A percentile compares a stretch with the other conserved stretches of the same genome.
Conservation (phyloP, 2,888 invertebrate species). For the Cerastis leucographa region DNA sequence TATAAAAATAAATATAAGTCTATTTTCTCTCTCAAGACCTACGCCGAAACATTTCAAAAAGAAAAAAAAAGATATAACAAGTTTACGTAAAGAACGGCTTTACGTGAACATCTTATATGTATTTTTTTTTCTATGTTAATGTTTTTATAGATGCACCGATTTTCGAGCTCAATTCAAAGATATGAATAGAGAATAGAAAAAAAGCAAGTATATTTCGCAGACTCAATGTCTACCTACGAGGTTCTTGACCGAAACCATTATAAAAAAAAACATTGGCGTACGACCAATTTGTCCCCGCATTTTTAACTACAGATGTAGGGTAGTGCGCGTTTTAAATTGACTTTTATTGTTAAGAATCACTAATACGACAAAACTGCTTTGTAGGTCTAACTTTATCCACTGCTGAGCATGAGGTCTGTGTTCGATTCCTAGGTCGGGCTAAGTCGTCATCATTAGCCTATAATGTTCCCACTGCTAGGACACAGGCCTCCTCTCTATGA, state of each 20-base stretch:
- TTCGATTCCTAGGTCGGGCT: no score
- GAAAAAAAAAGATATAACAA: constrained; percentile 1
- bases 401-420: background rate
- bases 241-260: constrained; percentile 72
- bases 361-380: background rate
- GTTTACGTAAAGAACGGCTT: constrained; percentile 41
- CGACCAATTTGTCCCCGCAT: constrained; percentile 64
- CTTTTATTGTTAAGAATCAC: constrained; percentile 4
- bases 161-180: constrained; percentile 46
- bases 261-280: constrained; percentile 68
- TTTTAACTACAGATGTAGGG: constrained; percentile 57
- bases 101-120: no score
- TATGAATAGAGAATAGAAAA: constrained; percentile 43
- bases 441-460: no score
- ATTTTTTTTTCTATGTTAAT: no score
- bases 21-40: constrained; percentile 16
- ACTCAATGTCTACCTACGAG: constrained; percentile 67
- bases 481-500: no score
- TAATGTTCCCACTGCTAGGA: no score
- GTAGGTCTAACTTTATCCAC: background rate
- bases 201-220: constrained; percentile 57
- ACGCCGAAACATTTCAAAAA: constrained; percentile 14
- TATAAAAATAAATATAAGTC: no score
- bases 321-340: constrained; percentile 46
- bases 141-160: constrained; percentile 54